These are phyloP conservation scores for Galeopterus variegatus DNA, from an alignment of 2,113 vertebrate species.

Conservation along the genomic window DNA sequence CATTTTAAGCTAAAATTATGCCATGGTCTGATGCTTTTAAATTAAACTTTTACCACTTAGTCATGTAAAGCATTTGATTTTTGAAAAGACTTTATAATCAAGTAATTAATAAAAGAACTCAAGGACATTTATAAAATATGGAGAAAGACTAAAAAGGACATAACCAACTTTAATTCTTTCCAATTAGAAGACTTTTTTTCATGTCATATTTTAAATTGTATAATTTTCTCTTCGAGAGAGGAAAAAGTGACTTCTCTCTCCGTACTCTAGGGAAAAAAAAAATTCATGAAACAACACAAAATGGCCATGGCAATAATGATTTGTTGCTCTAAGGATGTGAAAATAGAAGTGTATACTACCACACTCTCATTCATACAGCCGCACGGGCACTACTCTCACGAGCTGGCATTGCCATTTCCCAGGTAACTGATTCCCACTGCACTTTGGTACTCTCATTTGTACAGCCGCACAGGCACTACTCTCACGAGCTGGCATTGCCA, in stretches of 20 bases:
- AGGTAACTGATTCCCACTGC: neutral
- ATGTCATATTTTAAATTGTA: slow-evolving; percentile 51
- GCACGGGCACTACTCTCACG: neutral
- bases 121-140: slow-evolving; percentile 78
- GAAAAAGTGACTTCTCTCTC: neutral
- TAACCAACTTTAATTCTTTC: slow-evolving; percentile 75
- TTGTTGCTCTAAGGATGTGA: neutral
- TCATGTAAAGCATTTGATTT: slow-evolving; percentile 85
- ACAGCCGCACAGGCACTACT: neutral
- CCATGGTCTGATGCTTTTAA: slow-evolving; percentile 85
- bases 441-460: neutral
- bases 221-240: slow-evolving; percentile 11
- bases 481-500: fast-evolving
- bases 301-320: neutral
- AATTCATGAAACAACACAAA: neutral
- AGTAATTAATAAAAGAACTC: slow-evolving; percentile 87
- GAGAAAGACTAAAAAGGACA: slow-evolving; percentile 47
- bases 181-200: slow-evolving; percentile 46
- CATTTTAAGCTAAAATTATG: slow-evolving; percentile 85
- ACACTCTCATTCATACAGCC: neutral
- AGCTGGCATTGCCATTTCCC: neutral
- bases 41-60: slow-evolving; percentile 88
- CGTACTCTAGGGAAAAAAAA: neutral
- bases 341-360: neutral
- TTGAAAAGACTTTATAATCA: slow-evolving; percentile 87